Percentiles rank a stretch among this genome's conserved stretches.
These are phyloP conservation scores for Willisornis vidua DNA, from an alignment of 2,113 vertebrate species.

Conservation along the genomic window DNA sequence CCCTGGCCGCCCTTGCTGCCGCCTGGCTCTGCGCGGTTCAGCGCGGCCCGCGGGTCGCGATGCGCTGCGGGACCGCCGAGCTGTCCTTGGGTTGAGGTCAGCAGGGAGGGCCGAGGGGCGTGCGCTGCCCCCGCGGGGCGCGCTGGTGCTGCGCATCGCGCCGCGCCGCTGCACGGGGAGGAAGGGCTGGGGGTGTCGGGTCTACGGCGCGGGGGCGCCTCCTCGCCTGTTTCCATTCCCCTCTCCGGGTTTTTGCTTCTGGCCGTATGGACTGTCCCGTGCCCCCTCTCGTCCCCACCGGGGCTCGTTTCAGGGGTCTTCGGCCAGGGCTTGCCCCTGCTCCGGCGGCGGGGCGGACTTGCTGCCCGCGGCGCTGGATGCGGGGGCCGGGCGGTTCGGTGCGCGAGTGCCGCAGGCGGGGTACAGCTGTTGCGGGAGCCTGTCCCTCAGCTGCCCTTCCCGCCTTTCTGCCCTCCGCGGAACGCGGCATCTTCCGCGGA, in stretches of 20 bases:
- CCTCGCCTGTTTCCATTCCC: no score
- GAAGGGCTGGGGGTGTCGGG: not conserved
- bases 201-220: not conserved
- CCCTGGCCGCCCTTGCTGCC: no score
- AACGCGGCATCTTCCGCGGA: not conserved
- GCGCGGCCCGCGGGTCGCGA: not conserved
- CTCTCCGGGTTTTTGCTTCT: not conserved
- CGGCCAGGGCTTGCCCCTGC: not conserved
- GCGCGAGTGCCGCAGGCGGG: not conserved
- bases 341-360: not conserved
- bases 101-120: not conserved
- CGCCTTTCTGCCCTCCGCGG: not conserved
- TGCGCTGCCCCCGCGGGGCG: not conserved
- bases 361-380: not conserved
- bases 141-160: not conserved
- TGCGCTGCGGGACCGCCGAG: not conserved
- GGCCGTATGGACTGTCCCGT: not conserved
- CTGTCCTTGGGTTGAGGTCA: conserved; percentile 80
- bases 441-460: conserved; percentile 1
- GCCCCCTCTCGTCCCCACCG: not conserved
- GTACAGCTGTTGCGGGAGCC: not conserved
- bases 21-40: not conserved
- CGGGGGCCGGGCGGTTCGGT: not conserved
- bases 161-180: not conserved
- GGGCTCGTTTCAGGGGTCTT: not conserved